phyloP scores from a whole-genome alignment of 1,140 invertebrate species.

The Saxidomus purpurata region DNA sequence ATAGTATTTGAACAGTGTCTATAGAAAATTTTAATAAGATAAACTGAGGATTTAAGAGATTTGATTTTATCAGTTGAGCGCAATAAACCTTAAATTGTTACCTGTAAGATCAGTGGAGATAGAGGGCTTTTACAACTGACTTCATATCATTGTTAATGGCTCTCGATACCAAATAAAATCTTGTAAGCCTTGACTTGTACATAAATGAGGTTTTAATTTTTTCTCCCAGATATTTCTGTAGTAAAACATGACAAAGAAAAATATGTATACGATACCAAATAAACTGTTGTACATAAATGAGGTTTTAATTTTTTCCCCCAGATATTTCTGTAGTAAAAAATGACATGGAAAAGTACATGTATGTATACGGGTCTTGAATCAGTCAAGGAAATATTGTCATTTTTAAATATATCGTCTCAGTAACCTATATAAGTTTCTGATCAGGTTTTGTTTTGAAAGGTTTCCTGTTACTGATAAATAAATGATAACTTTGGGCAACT shows the following conservation, averaged over 20 bases:
- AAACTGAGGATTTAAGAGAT: slow-evolving; percentile 21
- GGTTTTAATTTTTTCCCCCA: slow-evolving; percentile 20
- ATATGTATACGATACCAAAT: slow-evolving; percentile 4
- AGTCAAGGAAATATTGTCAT: too few species aligned
- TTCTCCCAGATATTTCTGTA: too few species aligned
- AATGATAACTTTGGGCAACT: too few species aligned
- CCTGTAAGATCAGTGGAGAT: not conserved
- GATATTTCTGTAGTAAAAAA: too few species aligned
- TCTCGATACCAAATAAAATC: slow-evolving; percentile 14
- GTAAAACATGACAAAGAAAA: too few species aligned
- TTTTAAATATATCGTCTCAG: too few species aligned
- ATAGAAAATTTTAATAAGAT: slow-evolving; percentile 34
- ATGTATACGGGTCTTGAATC: too few species aligned
- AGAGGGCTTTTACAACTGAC: not conserved
- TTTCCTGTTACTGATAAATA: too few species aligned
- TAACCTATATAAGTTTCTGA: too few species aligned
- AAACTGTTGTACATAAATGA: slow-evolving; percentile 7
- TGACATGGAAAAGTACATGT: too few species aligned
- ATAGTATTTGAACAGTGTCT: slow-evolving; percentile 21
- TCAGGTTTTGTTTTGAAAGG: too few species aligned
- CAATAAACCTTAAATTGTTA: not conserved
- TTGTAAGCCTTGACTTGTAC: not conserved
- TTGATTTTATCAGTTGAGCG: not conserved
- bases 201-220: slow-evolving; percentile 32
- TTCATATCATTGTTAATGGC: slow-evolving; percentile 20